These are phyloP conservation scores for Rapana venosa DNA, from an alignment of 2,888 invertebrate genomes.

Conservation along the genomic window DNA sequence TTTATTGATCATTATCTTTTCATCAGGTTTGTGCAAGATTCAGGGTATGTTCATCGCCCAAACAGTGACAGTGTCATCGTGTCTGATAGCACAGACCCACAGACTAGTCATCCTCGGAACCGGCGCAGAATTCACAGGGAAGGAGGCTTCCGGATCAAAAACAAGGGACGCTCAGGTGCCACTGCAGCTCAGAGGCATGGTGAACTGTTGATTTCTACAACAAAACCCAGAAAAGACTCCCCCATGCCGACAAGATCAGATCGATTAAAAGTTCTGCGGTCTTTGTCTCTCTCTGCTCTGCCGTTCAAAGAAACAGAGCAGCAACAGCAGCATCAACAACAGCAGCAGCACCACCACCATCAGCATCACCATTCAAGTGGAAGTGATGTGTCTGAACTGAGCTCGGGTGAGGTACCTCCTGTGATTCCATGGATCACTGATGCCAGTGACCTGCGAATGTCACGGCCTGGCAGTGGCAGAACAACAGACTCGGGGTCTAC, in stretches of 20 bases:
- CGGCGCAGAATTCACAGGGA: conserved; percentile 39
- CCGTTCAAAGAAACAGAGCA: conserved; percentile 26
- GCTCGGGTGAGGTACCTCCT: conserved; percentile 58
- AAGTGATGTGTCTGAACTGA: conserved; percentile 61
- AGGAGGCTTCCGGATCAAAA: conserved; percentile 37
- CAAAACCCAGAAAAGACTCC: conserved; percentile 21
- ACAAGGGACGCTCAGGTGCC: not conserved
- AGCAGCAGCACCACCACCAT: conserved; percentile 25
- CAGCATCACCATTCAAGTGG: conserved; percentile 52
- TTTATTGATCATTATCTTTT: not conserved
- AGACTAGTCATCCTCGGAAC: not conserved
- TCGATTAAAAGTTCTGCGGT: conserved; percentile 23
- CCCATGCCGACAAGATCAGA: conserved; percentile 35
- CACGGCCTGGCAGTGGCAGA: conserved; percentile 49
- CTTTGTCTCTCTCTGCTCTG: conserved; percentile 38
- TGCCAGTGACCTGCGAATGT: not conserved
- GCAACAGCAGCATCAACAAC: conserved; percentile 10
- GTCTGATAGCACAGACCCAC: not conserved
- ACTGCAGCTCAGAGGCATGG: not conserved
- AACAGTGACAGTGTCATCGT: conserved; percentile 36
- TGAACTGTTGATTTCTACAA: not conserved
- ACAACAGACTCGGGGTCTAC: conserved; percentile 54
- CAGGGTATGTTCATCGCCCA: conserved; percentile 29
- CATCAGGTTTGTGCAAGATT: not conserved
- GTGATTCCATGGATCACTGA: conserved; percentile 43